Conservation (phyloP, 1,140 invertebrate species). For the Arion vulgaris region DNA sequence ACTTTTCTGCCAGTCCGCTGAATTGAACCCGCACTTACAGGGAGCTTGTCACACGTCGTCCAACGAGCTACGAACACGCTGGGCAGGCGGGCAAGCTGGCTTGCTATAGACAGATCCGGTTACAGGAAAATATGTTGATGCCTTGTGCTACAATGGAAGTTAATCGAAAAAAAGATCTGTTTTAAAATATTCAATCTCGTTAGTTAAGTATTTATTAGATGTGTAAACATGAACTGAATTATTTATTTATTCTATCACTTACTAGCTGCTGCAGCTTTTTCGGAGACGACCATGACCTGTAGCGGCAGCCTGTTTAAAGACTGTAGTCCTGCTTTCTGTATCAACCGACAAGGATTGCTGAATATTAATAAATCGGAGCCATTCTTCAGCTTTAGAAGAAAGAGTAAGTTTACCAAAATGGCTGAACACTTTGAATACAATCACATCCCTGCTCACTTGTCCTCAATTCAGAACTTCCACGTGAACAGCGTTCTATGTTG, state of each 20-base stretch:
- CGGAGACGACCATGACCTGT: constrained; percentile 66
- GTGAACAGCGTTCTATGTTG: constrained; percentile 71
- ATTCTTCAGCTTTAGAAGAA: constrained; percentile 68
- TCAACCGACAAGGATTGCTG: constrained; percentile 69
- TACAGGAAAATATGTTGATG: too few relatives aligned
- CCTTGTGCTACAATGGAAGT: too few relatives aligned
- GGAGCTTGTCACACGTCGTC: too few relatives aligned
- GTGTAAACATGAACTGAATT: too few relatives aligned
- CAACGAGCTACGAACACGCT: too few relatives aligned
- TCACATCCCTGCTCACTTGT: constrained; percentile 72
- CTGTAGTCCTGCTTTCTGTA: constrained; percentile 71
- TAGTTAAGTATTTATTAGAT: too few relatives aligned
- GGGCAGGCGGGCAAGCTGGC: too few relatives aligned
- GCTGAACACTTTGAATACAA: constrained; percentile 73
- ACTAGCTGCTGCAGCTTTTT: constrained; percentile 70
- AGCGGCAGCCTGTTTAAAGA: constrained; percentile 70
- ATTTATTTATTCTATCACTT: constrained; percentile 23
- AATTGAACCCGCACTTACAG: too few relatives aligned
- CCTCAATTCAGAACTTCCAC: constrained; percentile 72
- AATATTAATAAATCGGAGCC: constrained; percentile 68
- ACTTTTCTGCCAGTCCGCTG: too few relatives aligned
- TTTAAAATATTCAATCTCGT: too few relatives aligned
- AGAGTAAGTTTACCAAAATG: constrained; percentile 72
- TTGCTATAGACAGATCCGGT: too few relatives aligned
- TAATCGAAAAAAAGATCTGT: too few relatives aligned